Evolutionary conservation across 2,797 vertebrate genomes (phyloP), one percentile per base, ranked within the genome.

Genomic region (Eulemur mongoz): DNA sequence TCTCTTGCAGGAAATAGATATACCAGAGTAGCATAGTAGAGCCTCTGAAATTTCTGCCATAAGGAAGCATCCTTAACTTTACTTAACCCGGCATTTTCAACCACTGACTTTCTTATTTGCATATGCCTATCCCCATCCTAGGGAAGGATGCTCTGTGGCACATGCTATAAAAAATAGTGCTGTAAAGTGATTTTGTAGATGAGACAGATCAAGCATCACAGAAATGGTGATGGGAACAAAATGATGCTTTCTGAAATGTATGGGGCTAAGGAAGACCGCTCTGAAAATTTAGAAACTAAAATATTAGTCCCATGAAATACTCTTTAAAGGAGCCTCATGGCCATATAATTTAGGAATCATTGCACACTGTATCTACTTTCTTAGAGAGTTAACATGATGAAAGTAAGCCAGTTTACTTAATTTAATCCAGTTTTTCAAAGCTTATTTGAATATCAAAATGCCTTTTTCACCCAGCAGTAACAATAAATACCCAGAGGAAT

Each of bases 41-140:
- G 70, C 0, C 14, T 73, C 75, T 86, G 85, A 80, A 91, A 95
- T 10, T 43, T 3, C 25, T 92, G 11, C 3, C 75, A n/a, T 25
- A 91, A 63, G 35, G 22, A 57, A 84, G 0, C 4, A 22, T 5
- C 59, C 7, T 70, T 54, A 43, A 38, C 6, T 76, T 86, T 59
- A 5, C 7, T 78, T 38, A 30, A 40, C 5, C 23, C 1, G 7
- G 11, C 8, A 52, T n/a, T 18, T n/a, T 32, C 5, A 12, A n/a
- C 3, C 22, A 10, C 35, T 25, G 65, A 32, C 14, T 90, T 17
- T 15, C 7, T 9, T 50, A 12, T 11, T n/a, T 75, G 1, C 9
- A 8, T 3, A 35, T 25, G 27, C 3, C 5, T n/a, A 25, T 22
- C 4, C 1, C 17, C 1, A 4, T 35, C 12, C 6, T 82, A 1